Base-by-base conservation (phyloP, 2,888 invertebrate species). In the Apomyelois bistriatella region DNA sequence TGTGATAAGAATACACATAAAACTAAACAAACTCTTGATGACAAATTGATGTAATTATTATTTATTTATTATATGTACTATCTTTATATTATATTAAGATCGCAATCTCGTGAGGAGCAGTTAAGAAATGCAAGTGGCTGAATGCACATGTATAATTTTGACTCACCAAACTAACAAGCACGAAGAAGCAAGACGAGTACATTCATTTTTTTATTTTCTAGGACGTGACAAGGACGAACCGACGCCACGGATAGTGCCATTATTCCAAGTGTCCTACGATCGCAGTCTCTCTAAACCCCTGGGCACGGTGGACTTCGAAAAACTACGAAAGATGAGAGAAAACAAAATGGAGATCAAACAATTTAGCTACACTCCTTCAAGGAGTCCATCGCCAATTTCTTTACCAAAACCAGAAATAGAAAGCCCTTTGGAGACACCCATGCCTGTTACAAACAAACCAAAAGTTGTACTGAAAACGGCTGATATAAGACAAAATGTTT, bases 261-360 rank as follows among this genome's bases (percentile, higher is more conserved):
- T 90, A 57, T 90, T 90, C 67, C 89, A 89, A 82, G 89, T 90
- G 56, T 76, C 75, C 53, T 90, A 90, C 68, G 89, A 90, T 74
- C 74, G 85, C 59, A 86, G 72, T 57, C 70, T 88, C 7, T 89
- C 89, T 81, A 86, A 67, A 66, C 89, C 89, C 30, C 68, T 89
- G 60, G 89, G 89, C 36, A 87, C 88, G 0, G 60, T 72, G 52
- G 79, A 88, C 75, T 85, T 87, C 73, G 72, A 65, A 56, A 83
- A 76, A 68, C 61, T 85, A 22, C 66, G 62, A 51, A 66, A 63
- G 12, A 69, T 57, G 58, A 51, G 38, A 38, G 52, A 58, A 46
- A 48, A 48, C 42, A 51, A 59, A 55, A 55, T 41, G 55, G 48
- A 58, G 53, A 48, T 57, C 58, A 50, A 43, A 52, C 46, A 46